Evolutionary conservation across 2,113 vertebrate species (phyloP).

Genomic region (Dasyurus viverrinus): DNA sequence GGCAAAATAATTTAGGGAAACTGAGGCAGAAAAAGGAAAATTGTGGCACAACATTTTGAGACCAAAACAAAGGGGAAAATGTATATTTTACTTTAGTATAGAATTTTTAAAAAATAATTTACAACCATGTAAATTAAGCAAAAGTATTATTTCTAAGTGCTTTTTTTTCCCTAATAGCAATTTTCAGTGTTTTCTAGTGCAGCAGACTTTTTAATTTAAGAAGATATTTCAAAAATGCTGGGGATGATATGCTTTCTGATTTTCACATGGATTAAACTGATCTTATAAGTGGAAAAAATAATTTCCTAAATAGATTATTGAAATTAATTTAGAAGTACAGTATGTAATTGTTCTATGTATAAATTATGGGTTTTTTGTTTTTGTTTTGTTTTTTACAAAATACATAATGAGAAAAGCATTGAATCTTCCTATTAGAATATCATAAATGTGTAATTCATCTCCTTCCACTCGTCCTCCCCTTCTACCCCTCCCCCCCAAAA

Average conservation of each 20-base stretch:
- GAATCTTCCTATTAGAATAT: conserved; percentile 52
- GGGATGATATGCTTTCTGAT: conserved; percentile 49
- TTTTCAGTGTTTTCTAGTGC: conserved; percentile 55
- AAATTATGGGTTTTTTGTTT: conserved; percentile 15
- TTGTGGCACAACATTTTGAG: no score
- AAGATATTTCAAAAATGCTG: conserved; percentile 56
- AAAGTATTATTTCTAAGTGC: conserved; percentile 35
- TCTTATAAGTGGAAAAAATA: conserved; percentile 41
- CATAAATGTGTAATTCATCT: conserved; percentile 25
- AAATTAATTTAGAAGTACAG: conserved; percentile 12
- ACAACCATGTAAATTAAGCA: conserved; percentile 22
- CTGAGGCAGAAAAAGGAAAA: neutral
- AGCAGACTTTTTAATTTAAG: conserved; percentile 50
- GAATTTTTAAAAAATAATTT: neutral
- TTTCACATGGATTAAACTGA: conserved; percentile 64
- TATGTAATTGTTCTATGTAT: conserved; percentile 44
- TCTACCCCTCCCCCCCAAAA: neutral
- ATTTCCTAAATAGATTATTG: conserved; percentile 53
- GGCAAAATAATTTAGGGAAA: neutral
- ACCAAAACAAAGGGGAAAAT: no score
- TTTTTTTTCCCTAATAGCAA: neutral
- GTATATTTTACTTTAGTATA: no score
- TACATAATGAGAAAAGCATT: conserved; percentile 30
- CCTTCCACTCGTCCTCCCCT: neutral
- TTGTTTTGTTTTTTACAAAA: conserved; percentile 23